phyloP scores from a whole-genome alignment of 2,888 invertebrate genomes.

The Synergus laeviventris region DNA sequence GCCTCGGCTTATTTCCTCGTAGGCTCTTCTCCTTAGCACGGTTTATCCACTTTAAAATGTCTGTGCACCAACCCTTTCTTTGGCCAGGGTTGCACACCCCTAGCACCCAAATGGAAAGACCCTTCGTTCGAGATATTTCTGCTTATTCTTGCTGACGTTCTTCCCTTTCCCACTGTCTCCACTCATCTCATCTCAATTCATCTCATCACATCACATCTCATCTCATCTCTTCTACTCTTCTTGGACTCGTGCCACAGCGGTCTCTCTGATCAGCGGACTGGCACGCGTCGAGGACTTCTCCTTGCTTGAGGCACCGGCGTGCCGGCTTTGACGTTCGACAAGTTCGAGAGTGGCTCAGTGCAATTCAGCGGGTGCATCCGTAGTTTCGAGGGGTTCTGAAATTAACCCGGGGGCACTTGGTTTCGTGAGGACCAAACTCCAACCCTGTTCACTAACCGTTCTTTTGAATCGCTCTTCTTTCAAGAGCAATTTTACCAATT shows the following conservation, averaged over 20 bases:
- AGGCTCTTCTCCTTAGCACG: slow-evolving; percentile 58
- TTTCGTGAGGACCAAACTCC: slow-evolving; percentile 9
- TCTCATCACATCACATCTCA: slow-evolving; percentile 38
- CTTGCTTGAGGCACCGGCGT: slow-evolving; percentile 72
- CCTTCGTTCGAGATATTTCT: slow-evolving; percentile 57
- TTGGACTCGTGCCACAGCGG: slow-evolving; percentile 58
- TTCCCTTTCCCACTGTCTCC: slow-evolving; percentile 49
- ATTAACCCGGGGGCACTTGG: slow-evolving; percentile 55
- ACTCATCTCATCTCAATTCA: slow-evolving; percentile 53
- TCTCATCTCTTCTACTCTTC: slow-evolving; percentile 40
- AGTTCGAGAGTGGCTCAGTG: slow-evolving; percentile 57
- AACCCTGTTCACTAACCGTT: slow-evolving; percentile 36
- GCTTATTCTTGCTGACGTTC: slow-evolving; percentile 49
- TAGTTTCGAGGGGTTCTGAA: slow-evolving; percentile 57
- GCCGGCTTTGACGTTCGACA: slow-evolving; percentile 69
- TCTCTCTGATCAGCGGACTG: slow-evolving; percentile 73
- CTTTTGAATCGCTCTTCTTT: background rate
- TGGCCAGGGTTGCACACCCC: slow-evolving; percentile 63
- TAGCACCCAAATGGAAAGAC: slow-evolving; percentile 66
- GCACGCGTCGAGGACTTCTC: slow-evolving; percentile 74
- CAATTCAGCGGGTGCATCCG: slow-evolving; percentile 57
- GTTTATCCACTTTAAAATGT: slow-evolving; percentile 65
- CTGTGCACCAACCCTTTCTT: slow-evolving; percentile 54
- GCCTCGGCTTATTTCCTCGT: slow-evolving; percentile 66
- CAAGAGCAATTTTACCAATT: background rate